Conservation (phyloP, 37 sponge, comb jelly and placozoan species). For the Diacarnus erythraeanus region DNA sequence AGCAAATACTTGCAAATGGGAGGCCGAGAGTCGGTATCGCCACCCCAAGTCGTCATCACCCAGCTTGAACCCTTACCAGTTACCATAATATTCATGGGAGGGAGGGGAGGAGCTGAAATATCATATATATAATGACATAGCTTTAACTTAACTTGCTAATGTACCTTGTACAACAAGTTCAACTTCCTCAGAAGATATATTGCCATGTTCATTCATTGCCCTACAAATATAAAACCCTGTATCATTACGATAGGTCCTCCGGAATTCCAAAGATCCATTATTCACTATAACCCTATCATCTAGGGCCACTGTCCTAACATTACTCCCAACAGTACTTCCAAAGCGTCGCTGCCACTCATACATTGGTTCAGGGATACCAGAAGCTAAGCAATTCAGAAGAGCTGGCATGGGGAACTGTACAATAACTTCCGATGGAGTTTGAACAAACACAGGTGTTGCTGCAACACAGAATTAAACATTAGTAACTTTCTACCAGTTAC, state of each 20-base stretch:
- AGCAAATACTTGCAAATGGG: not conserved
- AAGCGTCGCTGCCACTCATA: constrained; percentile 7
- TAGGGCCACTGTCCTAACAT: not conserved
- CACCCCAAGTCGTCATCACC: not conserved
- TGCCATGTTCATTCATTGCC: constrained; percentile 8
- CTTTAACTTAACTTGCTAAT: not conserved
- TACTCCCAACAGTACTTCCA: not conserved
- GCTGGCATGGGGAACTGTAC: not conserved
- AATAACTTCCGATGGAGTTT: not conserved
- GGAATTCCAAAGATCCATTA: constrained; percentile 12
- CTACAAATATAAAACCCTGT: constrained; percentile 12
- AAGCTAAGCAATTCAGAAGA: not conserved
- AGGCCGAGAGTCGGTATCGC: not conserved
- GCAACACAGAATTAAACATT: not conserved
- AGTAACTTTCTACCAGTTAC: not conserved
- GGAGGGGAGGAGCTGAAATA: constrained; percentile 26
- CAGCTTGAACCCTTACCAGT: not conserved
- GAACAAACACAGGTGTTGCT: not conserved
- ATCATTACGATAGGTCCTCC: not conserved
- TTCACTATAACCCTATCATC: not conserved
- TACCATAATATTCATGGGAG: constrained; percentile 4
- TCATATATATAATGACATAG: not conserved
- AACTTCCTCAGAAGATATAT: not conserved
- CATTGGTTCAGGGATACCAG: not conserved
- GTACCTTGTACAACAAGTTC: constrained; percentile 18